Conservation (phyloP, 2,888 invertebrate species). For the Tanypteryx hageni region DNA sequence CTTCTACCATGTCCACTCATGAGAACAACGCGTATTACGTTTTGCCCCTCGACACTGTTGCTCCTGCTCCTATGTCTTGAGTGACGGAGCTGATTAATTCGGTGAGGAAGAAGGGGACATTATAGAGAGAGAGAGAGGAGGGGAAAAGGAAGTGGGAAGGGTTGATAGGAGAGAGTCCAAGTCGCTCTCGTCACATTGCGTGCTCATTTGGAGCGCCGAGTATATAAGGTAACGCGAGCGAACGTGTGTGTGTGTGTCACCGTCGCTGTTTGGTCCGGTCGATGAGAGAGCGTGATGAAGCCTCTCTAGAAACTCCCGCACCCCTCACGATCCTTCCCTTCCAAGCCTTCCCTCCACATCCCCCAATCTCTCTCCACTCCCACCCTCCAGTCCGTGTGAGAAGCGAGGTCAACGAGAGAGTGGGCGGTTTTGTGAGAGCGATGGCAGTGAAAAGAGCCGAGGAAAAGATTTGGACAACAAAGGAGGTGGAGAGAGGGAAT, state of each 20-base stretch:
- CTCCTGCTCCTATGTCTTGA: constrained; percentile 27
- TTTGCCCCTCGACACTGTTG: constrained; percentile 2
- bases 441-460: constrained; percentile 9
- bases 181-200: constrained; percentile 20
- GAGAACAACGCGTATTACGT: neutral
- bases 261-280: neutral
- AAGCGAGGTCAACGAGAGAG: neutral
- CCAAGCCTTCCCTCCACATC: too few species aligned
- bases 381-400: neutral
- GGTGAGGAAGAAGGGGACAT: neutral
- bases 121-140: neutral
- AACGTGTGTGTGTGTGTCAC: neutral
- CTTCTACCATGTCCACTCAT: neutral
- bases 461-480: neutral
- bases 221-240: neutral
- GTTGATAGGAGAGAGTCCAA: constrained; percentile 5
- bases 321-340: too few species aligned
- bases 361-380: too few species aligned
- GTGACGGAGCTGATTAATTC: constrained; percentile 53
- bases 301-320: too few species aligned
- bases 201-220: constrained; percentile 36
- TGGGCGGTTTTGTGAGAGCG: neutral
- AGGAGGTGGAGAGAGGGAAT: neutral
- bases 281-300: neutral
- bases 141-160: neutral